These are phyloP conservation scores for Calyptomena viridis DNA, from an alignment of 2,113 vertebrate genomes.

Conservation along the genomic window DNA sequence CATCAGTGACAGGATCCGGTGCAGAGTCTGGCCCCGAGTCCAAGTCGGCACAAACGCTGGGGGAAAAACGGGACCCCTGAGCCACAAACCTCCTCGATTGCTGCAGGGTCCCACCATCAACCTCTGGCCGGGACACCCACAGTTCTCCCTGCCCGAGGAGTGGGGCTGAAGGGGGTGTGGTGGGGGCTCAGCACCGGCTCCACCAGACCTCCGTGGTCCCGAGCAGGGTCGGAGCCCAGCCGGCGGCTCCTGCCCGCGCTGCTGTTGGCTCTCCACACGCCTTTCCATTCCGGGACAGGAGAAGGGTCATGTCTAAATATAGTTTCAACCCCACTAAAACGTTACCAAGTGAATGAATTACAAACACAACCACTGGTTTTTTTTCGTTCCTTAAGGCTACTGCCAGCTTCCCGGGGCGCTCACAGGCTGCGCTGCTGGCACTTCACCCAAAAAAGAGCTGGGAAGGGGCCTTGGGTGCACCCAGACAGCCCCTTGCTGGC, in stretches of 20 bases:
- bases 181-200: background rate
- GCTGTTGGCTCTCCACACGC: background rate
- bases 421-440: fast-evolving
- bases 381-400: background rate
- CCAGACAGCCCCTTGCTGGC: background rate
- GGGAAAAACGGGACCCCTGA: background rate
- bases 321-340: background rate
- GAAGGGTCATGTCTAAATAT: conserved; percentile 61
- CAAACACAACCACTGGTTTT: background rate
- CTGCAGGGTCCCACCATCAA: fast-evolving
- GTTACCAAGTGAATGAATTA: conserved; percentile 55
- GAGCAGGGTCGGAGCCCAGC: background rate
- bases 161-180: background rate
- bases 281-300: conserved; percentile 63
- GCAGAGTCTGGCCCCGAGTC: background rate
- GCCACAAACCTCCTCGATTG: fast-evolving
- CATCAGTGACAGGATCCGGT: background rate
- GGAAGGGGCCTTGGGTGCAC: background rate
- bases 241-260: background rate
- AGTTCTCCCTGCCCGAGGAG: background rate
- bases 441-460: background rate
- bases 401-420: background rate
- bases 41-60: background rate
- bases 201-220: background rate
- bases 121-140: fast-evolving